Evolutionary conservation across 1,140 invertebrate genomes (phyloP).

Genomic region (Paraescarpia echinospica): DNA sequence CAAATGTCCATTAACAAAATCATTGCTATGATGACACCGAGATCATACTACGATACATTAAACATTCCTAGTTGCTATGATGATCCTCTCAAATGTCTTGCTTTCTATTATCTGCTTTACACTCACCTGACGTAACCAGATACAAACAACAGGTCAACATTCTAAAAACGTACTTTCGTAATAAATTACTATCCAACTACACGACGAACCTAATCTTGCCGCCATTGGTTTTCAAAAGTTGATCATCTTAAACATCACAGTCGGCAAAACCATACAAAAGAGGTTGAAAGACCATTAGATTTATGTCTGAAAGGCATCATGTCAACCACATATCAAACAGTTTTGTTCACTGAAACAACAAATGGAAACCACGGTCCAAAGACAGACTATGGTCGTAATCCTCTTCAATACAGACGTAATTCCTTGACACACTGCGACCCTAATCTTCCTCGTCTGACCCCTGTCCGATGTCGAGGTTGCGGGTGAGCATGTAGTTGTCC

Average conservation of each 20-base stretch:
- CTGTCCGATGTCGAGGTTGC: constrained; percentile 61
- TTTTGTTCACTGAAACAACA: neutral
- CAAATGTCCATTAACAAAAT: neutral
- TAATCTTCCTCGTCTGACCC: neutral
- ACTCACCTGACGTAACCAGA: neutral
- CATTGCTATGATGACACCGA: neutral
- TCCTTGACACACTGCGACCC: neutral
- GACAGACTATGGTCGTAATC: neutral
- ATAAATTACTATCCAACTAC: neutral
- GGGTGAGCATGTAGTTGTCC: constrained; percentile 73
- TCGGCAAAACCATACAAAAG: neutral
- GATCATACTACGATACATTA: neutral
- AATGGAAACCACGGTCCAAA: neutral
- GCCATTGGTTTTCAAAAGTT: neutral
- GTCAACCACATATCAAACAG: neutral
- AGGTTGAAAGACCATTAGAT: neutral
- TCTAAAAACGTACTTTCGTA: neutral
- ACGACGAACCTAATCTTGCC: neutral
- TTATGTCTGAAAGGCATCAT: neutral
- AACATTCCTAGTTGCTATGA: neutral
- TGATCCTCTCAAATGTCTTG: neutral
- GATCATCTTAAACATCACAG: neutral
- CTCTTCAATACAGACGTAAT: neutral
- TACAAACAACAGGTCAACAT: neutral
- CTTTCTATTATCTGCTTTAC: neutral